Evolutionary conservation across 2,113 vertebrate species (phyloP).

Genomic region (Bettongia penicillata): DNA sequence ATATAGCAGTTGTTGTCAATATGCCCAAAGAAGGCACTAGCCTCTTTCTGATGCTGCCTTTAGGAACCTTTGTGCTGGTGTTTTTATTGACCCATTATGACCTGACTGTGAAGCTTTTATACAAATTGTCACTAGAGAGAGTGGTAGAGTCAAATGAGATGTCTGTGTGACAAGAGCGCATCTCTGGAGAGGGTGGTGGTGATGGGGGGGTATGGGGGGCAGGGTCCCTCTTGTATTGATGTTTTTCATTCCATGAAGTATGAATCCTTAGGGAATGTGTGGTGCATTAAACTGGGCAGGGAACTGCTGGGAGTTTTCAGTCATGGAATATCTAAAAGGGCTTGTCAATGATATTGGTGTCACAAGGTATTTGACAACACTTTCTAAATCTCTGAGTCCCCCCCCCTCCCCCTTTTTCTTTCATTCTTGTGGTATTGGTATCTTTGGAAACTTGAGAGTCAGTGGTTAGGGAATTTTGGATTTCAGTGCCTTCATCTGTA

Average conservation of each 20-base stretch:
- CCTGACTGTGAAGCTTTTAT: neutral
- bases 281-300: neutral
- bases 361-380: neutral
- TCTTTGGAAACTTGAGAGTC: neutral
- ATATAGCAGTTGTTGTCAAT: neutral
- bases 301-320: neutral
- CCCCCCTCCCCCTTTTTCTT: neutral
- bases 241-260: neutral
- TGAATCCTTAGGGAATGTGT: neutral
- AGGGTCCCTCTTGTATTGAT: neutral
- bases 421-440: neutral
- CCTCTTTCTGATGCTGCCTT: neutral
- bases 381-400: neutral
- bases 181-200: neutral
- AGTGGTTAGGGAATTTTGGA: neutral
- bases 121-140: neutral
- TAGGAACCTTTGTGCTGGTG: neutral
- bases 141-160: neutral
- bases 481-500: neutral
- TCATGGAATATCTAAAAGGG: neutral
- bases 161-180: neutral
- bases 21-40: neutral
- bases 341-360: neutral
- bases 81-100: neutral
- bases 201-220: neutral